These are phyloP conservation scores for Sinella curviseta DNA, from an alignment of 1,140 invertebrate species.

Conservation along the genomic window DNA sequence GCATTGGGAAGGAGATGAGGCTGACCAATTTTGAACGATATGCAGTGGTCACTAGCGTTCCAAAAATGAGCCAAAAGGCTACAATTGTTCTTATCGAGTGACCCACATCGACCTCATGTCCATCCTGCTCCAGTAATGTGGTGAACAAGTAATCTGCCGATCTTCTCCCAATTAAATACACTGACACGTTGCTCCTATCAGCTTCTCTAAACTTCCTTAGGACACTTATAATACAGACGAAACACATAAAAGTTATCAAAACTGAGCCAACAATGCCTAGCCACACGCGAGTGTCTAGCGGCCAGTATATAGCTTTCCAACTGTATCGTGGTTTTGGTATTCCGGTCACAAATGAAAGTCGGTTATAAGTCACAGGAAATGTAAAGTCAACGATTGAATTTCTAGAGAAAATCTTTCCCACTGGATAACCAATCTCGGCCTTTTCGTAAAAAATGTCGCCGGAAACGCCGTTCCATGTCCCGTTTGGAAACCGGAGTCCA, in stretches of 20 bases:
- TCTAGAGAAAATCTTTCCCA: not conserved
- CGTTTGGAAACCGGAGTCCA: conserved; percentile 22
- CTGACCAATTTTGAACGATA: too few relatives aligned
- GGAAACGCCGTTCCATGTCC: conserved; percentile 28
- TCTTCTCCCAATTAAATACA: not conserved
- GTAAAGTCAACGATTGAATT: conserved; percentile 29
- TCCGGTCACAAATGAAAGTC: conserved; percentile 26
- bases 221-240: not conserved
- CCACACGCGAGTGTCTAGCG: not conserved
- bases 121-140: not conserved
- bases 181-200: not conserved
- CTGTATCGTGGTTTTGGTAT: conserved; percentile 23
- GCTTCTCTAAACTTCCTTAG: too few relatives aligned
- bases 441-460: not conserved
- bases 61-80: conserved; percentile 22
- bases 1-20: too few relatives aligned
- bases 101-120: not conserved
- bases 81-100: too few relatives aligned
- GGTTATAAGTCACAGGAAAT: conserved; percentile 14
- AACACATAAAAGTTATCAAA: too few relatives aligned
- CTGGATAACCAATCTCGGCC: not conserved
- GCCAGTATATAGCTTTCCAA: conserved; percentile 41
- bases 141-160: not conserved
- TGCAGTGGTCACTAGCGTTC: too few relatives aligned
- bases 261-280: not conserved